Evolutionary conservation across 2,113 vertebrate species (phyloP), one percentile per base, ranked within the genome.

Genomic region (Poeciliopsis occidentalis): DNA sequence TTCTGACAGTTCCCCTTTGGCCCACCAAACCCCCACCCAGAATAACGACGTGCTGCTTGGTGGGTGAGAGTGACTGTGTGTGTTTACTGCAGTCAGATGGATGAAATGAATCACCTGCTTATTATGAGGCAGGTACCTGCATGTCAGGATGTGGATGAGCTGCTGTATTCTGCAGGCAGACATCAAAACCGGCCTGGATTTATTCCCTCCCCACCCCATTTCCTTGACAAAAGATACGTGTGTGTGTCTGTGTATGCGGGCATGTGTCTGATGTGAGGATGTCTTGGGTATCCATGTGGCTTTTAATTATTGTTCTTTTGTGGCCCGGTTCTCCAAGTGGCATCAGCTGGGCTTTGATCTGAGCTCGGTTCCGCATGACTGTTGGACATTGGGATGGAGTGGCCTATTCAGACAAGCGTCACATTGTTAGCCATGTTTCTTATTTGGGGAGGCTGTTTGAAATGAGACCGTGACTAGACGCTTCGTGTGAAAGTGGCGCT

Each of bases 331-430:
- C 87, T 90, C 85, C 79, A 32, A 29, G 80, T 69, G 69, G 71
- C 67, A 19, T 74, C 60, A 78, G 86, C 75, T 77, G 70, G 80
- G 85, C 92, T 93, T 92, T 93, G 90, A 94, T 93, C 82, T 88
- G 74, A 57, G 74, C 79, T 73, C 84, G 89, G 91, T 92, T 84
- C 87, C 82, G 68, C 62, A 74, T 91, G 88, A 89, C 81, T 91
- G 79, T 85, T 73, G 77, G 69, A 88, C 86, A 83, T 72, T 73
- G 61, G 78, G 88, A 85, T 87, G 86, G 85, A 89, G 83, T 86
- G 84, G 86, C 75, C 85, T 79, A 81, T 88, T 86, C 86, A 92
- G 84, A 78, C 85, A 87, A 79, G 80, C 85, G 51, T 91, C 75
- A 77, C 76, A 70, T 88, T 85, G 78, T 84, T 73, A 66, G 68